These are phyloP conservation scores for Microtus richardsoni DNA, from an alignment of 2,113 vertebrate genomes.

Conservation along the genomic window DNA sequence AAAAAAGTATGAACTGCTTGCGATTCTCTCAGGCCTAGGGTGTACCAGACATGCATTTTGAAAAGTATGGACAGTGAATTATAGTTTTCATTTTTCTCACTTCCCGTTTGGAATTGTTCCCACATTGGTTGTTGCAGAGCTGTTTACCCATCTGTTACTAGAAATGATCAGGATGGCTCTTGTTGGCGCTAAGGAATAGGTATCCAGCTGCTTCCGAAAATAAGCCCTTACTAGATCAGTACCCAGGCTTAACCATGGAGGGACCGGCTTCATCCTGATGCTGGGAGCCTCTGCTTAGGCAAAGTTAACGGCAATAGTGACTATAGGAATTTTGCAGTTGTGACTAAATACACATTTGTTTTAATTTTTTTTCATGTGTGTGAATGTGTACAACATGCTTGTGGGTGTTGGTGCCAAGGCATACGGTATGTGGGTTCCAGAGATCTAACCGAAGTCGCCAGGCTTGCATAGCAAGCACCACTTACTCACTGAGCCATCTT, in stretches of 20 bases:
- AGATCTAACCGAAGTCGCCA: background rate
- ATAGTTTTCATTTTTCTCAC: slow-evolving; percentile 49
- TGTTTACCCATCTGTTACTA: slow-evolving; percentile 57
- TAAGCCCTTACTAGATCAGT: slow-evolving; percentile 32
- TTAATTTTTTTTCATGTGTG: background rate
- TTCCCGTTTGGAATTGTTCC: slow-evolving; percentile 50
- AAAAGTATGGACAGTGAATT: slow-evolving; percentile 14
- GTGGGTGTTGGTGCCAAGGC: background rate
- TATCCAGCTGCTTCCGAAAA: slow-evolving; percentile 53
- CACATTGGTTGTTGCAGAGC: slow-evolving; percentile 37
- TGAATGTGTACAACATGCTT: background rate
- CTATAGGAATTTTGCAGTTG: background rate
- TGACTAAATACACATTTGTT: background rate
- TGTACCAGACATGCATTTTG: background rate
- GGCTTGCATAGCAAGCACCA: background rate
- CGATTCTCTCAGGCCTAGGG: slow-evolving; percentile 23
- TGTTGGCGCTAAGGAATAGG: slow-evolving; percentile 33
- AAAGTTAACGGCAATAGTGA: slow-evolving; percentile 40
- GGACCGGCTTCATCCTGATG: slow-evolving; percentile 33
- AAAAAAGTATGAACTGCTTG: background rate
- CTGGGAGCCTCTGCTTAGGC: background rate
- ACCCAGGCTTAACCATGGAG: background rate
- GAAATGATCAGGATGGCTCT: slow-evolving; percentile 46
- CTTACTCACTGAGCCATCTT: background rate
- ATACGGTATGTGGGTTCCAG: background rate